Conservation (phyloP, 2,113 vertebrate species). For the Psophia crepitans region DNA sequence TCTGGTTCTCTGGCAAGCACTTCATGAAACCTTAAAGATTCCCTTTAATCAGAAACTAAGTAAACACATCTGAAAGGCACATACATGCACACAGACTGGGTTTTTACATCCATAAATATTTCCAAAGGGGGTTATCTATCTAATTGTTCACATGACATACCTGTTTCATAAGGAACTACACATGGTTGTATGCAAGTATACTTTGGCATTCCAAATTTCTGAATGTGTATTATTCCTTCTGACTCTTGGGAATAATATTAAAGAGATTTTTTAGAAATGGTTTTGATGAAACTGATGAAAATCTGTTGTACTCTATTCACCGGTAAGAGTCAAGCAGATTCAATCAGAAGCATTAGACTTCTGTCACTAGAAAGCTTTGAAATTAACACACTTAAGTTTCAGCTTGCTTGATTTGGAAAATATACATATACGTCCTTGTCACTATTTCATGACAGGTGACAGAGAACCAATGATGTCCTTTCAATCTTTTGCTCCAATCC, state of each 20-base stretch:
- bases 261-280: background rate
- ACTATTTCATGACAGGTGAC: background rate
- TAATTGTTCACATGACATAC: background rate
- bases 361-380: background rate
- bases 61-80: background rate
- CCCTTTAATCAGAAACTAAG: background rate
- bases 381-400: background rate
- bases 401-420: background rate
- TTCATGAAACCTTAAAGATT: background rate
- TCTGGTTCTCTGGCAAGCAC: background rate
- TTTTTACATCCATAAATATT: background rate
- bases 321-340: background rate
- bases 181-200: background rate
- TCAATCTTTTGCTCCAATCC: background rate
- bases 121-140: background rate
- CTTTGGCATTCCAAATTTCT: background rate
- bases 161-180: background rate
- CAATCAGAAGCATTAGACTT: background rate
- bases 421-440: background rate
- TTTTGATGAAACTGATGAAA: background rate
- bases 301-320: background rate
- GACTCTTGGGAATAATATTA: background rate
- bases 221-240: background rate
- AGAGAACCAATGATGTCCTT: background rate
- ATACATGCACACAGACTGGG: background rate